Conservation (phyloP, 1,140 invertebrate species). For the Spodoptera litura region DNA sequence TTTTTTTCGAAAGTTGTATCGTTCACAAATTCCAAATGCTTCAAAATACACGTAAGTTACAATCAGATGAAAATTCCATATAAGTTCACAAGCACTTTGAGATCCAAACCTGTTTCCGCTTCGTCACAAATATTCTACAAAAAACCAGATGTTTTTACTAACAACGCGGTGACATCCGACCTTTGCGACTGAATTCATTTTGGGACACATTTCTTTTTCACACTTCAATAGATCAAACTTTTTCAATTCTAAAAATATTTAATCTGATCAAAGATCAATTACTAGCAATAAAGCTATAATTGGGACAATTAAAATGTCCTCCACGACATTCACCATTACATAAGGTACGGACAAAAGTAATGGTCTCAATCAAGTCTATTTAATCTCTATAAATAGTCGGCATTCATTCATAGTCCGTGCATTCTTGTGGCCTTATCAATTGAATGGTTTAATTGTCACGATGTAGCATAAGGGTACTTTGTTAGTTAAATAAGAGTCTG, state of each 20-base stretch:
- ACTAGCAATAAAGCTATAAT: conserved; percentile 4
- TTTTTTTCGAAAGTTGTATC: background rate
- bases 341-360: conserved; percentile 15
- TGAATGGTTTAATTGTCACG: conserved; percentile 38
- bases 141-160: too few species aligned
- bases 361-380: conserved; percentile 24
- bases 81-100: background rate
- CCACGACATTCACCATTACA: conserved; percentile 37
- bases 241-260: conserved; percentile 17
- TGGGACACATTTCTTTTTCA: background rate
- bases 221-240: background rate
- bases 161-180: background rate
- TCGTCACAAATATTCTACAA: too few species aligned
- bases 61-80: conserved; percentile 1
- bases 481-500: conserved; percentile 7
- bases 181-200: background rate
- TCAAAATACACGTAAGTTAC: background rate
- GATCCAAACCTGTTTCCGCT: background rate
- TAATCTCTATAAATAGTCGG: conserved; percentile 46
- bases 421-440: conserved; percentile 54
- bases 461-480: conserved; percentile 18
- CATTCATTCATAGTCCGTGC: conserved; percentile 48
- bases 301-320: conserved; percentile 29
- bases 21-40: conserved; percentile 2
- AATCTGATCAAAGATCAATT: conserved; percentile 30